Evolutionary conservation across 2,888 invertebrate species (phyloP), one percentile per base, ranked within the genome.

Genomic region (Sinodicranocentrus sp.): DNA sequence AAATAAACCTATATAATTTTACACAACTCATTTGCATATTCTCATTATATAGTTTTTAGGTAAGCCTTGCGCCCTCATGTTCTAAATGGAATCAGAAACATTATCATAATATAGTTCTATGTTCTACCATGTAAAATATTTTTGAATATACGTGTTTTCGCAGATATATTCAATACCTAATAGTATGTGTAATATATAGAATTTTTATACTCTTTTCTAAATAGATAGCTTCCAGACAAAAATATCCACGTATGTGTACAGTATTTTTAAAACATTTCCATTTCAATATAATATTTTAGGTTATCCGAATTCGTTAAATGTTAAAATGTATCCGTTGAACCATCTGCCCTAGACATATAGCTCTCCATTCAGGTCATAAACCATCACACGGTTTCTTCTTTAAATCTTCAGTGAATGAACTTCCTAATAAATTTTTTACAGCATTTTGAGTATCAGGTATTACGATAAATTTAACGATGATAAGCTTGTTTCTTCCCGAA

Each of bases 311-410:
- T 77, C 44, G 28, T 68, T 67, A 65, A 65, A 43, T 28, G 15
- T 70, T 52, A 71, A 70, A 71, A 57, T 28, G 19, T 73, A 59
- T 73, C 19, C 21, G 26, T 19, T 77, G 54, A 67, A 67, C 61
- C 63, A 43, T 65, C 54, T 65, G 17, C 28, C 17, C 17, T 43
- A 21, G n/a, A 8, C n/a, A 67, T 48, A 19, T 75, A 75, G 75
- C 75, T 75, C 73, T 73, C 43, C 61, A 43, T 52, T 75, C 75
- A 75, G 75, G 75, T 75, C 75, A 75, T 75, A 28, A 61, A 75
- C 75, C 75, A 75, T 75, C 75, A 75, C 75, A 75, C 63, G 33
- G 43, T 68, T 17, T 26, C 61, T 26, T 39, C 43, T 67, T 15
- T 43, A 44, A 15, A 48, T 70, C 23, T 48, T 23, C 28, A 1